Conservation (phyloP, 2,888 invertebrate species). For the Marasmarcha lunaedactyla region DNA sequence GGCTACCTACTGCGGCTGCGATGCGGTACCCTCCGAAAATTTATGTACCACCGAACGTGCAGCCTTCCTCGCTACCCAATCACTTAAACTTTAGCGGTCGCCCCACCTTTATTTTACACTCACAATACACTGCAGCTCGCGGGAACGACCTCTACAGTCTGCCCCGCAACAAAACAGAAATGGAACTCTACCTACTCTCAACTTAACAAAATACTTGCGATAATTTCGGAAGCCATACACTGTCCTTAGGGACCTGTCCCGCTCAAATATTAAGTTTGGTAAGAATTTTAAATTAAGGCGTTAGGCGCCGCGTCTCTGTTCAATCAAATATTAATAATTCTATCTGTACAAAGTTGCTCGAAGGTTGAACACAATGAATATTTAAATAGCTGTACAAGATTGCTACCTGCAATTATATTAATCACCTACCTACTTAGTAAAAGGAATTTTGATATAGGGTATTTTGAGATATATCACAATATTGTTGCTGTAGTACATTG, state of each 20-base stretch:
- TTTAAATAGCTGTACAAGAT: slow-evolving; percentile 56
- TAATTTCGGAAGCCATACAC: slow-evolving; percentile 23
- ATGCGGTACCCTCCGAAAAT: slow-evolving; percentile 60
- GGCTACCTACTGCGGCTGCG: slow-evolving; percentile 56
- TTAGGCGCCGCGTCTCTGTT: slow-evolving; percentile 49
- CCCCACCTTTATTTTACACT: not conserved
- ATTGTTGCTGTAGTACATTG: too few relatives aligned
- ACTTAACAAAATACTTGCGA: not conserved
- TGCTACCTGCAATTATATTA: slow-evolving; percentile 51
- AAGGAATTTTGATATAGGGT: too few relatives aligned
- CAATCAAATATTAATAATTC: slow-evolving; percentile 63
- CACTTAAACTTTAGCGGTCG: slow-evolving; percentile 18
- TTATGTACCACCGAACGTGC: slow-evolving; percentile 60
- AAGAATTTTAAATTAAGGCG: slow-evolving; percentile 63
- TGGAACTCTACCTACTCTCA: slow-evolving; percentile 31
- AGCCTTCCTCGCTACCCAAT: slow-evolving; percentile 42
- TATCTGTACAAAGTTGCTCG: slow-evolving; percentile 40
- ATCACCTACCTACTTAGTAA: slow-evolving; percentile 44
- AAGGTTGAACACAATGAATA: slow-evolving; percentile 52
- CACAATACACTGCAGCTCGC: slow-evolving; percentile 33
- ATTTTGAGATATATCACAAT: too few relatives aligned
- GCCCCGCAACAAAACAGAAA: slow-evolving; percentile 24
- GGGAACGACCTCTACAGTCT: slow-evolving; percentile 14
- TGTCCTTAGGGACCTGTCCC: slow-evolving; percentile 36
- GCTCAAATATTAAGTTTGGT: slow-evolving; percentile 63